These are phyloP conservation scores for Antechinus stuartii DNA, from an alignment of 2,113 vertebrate genomes.

Conservation along the genomic window DNA sequence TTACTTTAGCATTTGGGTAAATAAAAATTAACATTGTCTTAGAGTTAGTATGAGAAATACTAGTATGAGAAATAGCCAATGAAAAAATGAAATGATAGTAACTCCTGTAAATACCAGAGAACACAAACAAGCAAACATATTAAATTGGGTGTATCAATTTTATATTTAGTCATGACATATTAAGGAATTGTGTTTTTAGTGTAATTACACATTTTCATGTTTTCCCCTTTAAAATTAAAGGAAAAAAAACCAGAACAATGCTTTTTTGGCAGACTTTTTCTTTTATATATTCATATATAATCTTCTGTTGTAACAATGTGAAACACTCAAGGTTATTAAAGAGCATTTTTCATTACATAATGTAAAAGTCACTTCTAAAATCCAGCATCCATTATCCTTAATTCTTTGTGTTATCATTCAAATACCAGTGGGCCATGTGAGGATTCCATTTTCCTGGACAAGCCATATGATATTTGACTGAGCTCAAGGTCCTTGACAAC, in stretches of 20 bases:
- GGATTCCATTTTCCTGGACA: slow-evolving; percentile 72
- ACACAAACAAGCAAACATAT: background rate
- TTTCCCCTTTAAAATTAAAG: slow-evolving; percentile 24
- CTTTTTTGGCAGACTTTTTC: background rate
- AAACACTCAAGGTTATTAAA: slow-evolving; percentile 68
- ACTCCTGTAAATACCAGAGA: background rate
- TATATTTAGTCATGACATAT: background rate
- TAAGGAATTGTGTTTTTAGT: background rate
- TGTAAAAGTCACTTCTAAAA: slow-evolving; percentile 62
- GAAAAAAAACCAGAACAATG: background rate
- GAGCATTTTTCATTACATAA: slow-evolving; percentile 67
- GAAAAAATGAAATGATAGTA: background rate
- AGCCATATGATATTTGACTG: slow-evolving; percentile 69
- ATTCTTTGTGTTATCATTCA: slow-evolving; percentile 67
- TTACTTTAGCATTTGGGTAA: slow-evolving; percentile 7
- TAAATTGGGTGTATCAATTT: background rate
- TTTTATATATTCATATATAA: slow-evolving; percentile 22
- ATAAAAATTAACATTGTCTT: background rate
- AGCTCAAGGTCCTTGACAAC: slow-evolving; percentile 55
- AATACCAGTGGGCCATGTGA: slow-evolving; percentile 46
- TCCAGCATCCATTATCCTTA: slow-evolving; percentile 70
- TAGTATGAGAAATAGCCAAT: background rate
- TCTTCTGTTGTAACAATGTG: slow-evolving; percentile 41
- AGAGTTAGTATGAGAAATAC: slow-evolving; percentile 18
- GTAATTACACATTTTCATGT: background rate